Conservation (phyloP, 2,797 vertebrate species). For the Vespertilio murinus region DNA sequence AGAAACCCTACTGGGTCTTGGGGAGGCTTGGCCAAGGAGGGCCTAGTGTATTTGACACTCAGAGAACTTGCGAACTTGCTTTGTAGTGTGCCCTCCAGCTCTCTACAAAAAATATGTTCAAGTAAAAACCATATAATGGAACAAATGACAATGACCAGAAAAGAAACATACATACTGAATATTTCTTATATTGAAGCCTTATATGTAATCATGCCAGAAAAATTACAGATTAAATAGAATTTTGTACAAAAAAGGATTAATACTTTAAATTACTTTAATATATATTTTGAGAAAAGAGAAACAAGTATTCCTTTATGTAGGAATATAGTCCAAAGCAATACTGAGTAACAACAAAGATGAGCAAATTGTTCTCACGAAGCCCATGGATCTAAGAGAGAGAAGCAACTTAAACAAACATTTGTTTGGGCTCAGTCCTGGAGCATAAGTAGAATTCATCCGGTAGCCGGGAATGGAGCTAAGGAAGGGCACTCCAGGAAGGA, state of each 20-base stretch:
- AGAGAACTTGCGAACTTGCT: neutral
- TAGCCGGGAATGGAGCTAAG: fast-evolving
- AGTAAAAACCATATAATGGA: neutral
- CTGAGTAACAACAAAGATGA: neutral
- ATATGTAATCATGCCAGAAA: neutral
- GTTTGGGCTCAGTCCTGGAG: neutral
- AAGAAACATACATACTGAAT: neutral
- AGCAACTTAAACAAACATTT: neutral
- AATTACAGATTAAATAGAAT: neutral
- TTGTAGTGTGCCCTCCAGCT: neutral
- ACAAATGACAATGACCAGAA: neutral
- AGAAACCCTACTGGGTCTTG: neutral
- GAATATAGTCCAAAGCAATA: neutral
- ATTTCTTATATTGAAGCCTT: neutral
- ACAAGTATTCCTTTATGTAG: neutral
- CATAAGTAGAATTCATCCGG: neutral
- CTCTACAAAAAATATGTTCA: neutral
- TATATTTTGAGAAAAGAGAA: neutral
- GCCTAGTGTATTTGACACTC: neutral
- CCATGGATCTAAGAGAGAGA: neutral
- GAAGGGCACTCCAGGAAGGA: neutral
- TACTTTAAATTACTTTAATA: neutral
- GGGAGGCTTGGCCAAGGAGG: neutral
- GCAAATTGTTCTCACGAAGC: neutral
- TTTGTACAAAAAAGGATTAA: neutral